Evolutionary conservation across 1,140 invertebrate species (phyloP), one percentile per base, ranked within the genome.

Genomic region (Coelopa frigida): DNA sequence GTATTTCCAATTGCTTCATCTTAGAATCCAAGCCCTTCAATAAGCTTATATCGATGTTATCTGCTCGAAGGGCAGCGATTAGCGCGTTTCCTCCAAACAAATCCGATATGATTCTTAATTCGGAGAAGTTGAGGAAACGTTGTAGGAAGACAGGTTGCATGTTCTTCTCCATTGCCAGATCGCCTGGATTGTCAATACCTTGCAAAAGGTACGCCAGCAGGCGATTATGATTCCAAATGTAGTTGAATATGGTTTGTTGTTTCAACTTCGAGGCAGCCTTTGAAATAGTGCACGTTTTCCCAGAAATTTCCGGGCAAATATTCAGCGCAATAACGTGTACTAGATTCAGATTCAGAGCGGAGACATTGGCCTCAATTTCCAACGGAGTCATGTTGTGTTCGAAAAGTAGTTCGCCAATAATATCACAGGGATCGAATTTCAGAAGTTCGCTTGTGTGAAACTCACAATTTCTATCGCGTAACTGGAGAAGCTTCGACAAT

Each of bases 331-430:
- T 73, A 15, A 75, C 75, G 52, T 80, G 74, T 2, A 79, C 69
- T 31, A 80, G 68, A 69, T 80, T 79, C 17, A 80, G 59, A 58
- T 77, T 75, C 4, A 80, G 55, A 31, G 72, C 74, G 3, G 59
- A 51, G 11, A 78, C 76, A 50, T 76, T 66, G 1, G 55, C 43
- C 54, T 80, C 79, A 31, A 80, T 75, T 38, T 76, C 70, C 12
- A 70, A 49, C 1, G 76, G 76, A 14, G 78, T 73, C 5, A 75
- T 53, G 26, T 74, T 60, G 14, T 72, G 59, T 31, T 78, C 68
- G 48, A 79, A 80, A 50, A 81, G 71, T 33, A 81, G 65, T 55
- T 77, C 71, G 1, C 77, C 76, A 39, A 80, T 68, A 0, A 74
- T 53, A 40, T 70, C 58, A 14, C 70, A 64, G 11, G 69, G 55